Base-by-base conservation (phyloP, 1,140 invertebrate species). In the Druon quercuslanigerum region DNA sequence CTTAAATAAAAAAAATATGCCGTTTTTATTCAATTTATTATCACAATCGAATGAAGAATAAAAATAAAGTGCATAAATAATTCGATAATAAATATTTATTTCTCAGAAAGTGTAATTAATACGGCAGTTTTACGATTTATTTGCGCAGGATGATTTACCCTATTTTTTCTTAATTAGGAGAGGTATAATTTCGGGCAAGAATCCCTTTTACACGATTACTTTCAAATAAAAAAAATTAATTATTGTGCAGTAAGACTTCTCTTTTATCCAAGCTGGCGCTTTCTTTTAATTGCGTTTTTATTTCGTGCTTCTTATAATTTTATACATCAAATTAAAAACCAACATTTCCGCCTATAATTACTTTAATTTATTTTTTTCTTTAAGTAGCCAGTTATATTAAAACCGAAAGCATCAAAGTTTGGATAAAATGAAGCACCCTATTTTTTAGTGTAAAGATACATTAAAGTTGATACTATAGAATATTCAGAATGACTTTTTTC, bases 201-300 rank as follows among this genome's bases (percentile, higher is more conserved):
- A 66, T 66, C n/a, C 60, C 60, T 66, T n/a, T 66, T 66, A 66
- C 25, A 20, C 60, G 25, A 66, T 66, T 66, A 66, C 13, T 66
- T 60, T 66, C 13, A 46, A 66, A 66, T 66, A 66, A 46, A 66
- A 20, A 40, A 66, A 66, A 13, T 16, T 7, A 40, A 40, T 46
- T 46, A 46, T 9, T 66, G 40, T 66, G 5, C 16, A n/a, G 13
- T 66, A 66, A 20, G 40, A 66, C n/a, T 40, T 66, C 60, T n/a
- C 20, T 1, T 40, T 66, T 66, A 66, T 66, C 60, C 60, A 66
- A 66, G 25, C 16, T 40, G 2, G 4, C 16, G 3, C 3, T 33
- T 40, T 66, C 16, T 16, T n/a, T 40, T 46, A 33, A 40, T 12
- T 2, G n/a, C n/a, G 2, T 33, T n/a, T 7, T 14, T n/a, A 40